These are phyloP conservation scores for Zenarchopterus dispar DNA, from an alignment of 2,797 vertebrate species.

Conservation along the genomic window DNA sequence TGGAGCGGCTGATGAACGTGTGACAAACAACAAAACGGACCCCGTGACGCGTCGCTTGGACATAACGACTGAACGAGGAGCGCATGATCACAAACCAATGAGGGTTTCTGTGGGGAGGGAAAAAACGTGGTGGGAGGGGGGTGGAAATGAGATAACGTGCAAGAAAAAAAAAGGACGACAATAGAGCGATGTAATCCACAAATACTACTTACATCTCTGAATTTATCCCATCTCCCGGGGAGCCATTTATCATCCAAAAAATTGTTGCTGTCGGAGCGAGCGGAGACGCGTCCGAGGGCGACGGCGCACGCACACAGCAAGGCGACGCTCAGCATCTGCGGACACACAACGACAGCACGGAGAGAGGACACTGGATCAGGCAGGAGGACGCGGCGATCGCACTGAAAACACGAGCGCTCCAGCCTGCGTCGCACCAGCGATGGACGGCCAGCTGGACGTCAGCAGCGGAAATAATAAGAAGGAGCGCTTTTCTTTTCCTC, in stretches of 20 bases:
- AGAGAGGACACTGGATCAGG: constrained; percentile 53
- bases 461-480: neutral
- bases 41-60: constrained; percentile 65
- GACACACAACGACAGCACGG: constrained; percentile 68
- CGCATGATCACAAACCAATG: constrained; percentile 69
- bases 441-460: neutral
- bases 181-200: neutral
- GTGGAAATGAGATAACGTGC: constrained; percentile 35
- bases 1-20: constrained; percentile 47
- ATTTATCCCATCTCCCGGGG: constrained; percentile 94
- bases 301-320: constrained; percentile 87
- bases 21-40: constrained; percentile 54
- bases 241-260: constrained; percentile 97
- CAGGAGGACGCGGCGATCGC: constrained; percentile 31
- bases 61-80: constrained; percentile 62
- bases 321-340: constrained; percentile 86
- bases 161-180: neutral
- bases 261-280: constrained; percentile 91
- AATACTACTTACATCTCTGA: constrained; percentile 91
- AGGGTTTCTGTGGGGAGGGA: constrained; percentile 12
- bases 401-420: constrained; percentile 10
- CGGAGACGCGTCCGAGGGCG: constrained; percentile 84
- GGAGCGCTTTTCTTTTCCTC: constrained; percentile 35
- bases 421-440: neutral
- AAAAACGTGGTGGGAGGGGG: neutral